Percentiles rank a stretch among this genome's conserved stretches.
Evolutionary conservation across 2,113 vertebrate genomes (phyloP).

Genomic region (Petromus typicus): DNA sequence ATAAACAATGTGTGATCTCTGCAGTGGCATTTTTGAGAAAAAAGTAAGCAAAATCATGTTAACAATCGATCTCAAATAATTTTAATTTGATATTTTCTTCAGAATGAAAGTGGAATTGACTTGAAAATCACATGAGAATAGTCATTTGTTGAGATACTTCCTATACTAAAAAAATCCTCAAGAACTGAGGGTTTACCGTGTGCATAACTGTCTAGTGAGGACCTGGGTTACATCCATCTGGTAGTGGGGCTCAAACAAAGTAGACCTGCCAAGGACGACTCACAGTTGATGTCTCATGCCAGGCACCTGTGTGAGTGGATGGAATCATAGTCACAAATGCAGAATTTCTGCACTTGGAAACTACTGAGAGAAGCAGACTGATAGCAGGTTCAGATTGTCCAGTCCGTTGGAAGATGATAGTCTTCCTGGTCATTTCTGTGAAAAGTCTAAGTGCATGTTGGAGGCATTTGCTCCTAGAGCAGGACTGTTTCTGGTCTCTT

Average conservation of each 20-base stretch:
- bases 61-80: constrained; percentile 5
- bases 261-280: too few species aligned
- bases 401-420: not conserved
- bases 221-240: rapidly evolving
- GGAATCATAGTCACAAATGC: not conserved
- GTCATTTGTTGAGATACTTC: not conserved
- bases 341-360: not conserved
- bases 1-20: not conserved
- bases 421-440: not conserved
- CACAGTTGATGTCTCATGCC: not conserved
- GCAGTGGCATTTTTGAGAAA: not conserved
- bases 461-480: not conserved
- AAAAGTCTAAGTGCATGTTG: not conserved
- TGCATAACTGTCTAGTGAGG: not conserved
- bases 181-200: not conserved
- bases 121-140: not conserved
- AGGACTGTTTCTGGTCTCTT: not conserved
- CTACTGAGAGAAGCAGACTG: not conserved
- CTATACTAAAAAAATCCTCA: not conserved
- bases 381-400: not conserved
- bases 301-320: not conserved
- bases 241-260: not conserved
- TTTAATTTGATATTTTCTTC: not conserved
- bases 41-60: not conserved
- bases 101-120: not conserved